A percentile compares a stretch with the other conserved stretches of the same genome.
These are phyloP conservation scores for Agonopterix arenella DNA, from an alignment of 2,888 invertebrate species.

Conservation along the genomic window DNA sequence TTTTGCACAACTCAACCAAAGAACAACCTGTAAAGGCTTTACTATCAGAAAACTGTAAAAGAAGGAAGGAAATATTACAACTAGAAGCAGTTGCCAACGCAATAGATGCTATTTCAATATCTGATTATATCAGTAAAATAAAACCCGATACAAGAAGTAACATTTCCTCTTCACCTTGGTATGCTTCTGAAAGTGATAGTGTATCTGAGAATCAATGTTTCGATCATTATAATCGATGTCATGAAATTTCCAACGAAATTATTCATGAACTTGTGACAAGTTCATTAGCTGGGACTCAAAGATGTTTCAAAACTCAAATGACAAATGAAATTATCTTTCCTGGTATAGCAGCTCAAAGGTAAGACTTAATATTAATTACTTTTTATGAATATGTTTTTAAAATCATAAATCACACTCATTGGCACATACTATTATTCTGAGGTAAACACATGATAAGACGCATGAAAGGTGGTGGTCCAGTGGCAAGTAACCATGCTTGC, in stretches of 20 bases:
- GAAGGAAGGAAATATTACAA: slow-evolving; percentile 12
- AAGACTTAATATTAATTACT: slow-evolving; percentile 12
- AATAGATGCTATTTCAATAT: slow-evolving; percentile 55
- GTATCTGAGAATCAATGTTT: slow-evolving; percentile 51
- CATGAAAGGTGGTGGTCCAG: too few relatives aligned
- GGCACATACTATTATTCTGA: too few relatives aligned
- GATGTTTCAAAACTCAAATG: slow-evolving; percentile 21
- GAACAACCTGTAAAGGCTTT: too few relatives aligned
- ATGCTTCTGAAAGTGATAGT: slow-evolving; percentile 40
- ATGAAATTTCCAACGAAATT: slow-evolving; percentile 39
- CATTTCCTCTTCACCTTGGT: slow-evolving; percentile 48
- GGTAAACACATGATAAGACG: too few relatives aligned
- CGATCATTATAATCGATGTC: slow-evolving; percentile 32
- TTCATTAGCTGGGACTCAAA: slow-evolving; percentile 32
- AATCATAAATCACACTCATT: too few relatives aligned
- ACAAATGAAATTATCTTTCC: slow-evolving; percentile 33
- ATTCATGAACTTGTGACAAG: slow-evolving; percentile 31
- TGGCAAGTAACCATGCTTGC: too few relatives aligned
- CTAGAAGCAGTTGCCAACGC: slow-evolving; percentile 37
- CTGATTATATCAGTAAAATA: slow-evolving; percentile 37
- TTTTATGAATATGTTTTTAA: neutral
- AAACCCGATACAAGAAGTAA: slow-evolving; percentile 20
- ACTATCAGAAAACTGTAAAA: slow-evolving; percentile 8
- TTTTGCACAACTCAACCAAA: slow-evolving; percentile 19
- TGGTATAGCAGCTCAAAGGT: slow-evolving; percentile 50